Conservation (phyloP, 2,888 invertebrate species). For the Nomada ferruginata region DNA sequence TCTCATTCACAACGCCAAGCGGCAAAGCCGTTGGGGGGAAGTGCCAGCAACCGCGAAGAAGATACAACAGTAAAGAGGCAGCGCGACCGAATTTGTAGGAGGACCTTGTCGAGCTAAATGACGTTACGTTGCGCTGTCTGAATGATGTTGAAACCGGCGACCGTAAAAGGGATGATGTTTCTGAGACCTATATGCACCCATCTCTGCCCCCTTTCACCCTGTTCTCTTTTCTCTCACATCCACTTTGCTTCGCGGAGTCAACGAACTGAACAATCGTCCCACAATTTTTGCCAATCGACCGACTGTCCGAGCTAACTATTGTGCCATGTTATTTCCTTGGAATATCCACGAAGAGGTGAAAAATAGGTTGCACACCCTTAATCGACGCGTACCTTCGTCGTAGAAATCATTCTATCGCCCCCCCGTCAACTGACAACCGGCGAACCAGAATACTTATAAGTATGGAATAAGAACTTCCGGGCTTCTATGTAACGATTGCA, state of each 20-base stretch:
- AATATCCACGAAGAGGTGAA: not conserved
- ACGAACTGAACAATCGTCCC: slow-evolving; percentile 77
- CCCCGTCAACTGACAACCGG: slow-evolving; percentile 37
- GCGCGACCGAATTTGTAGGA: slow-evolving; percentile 57
- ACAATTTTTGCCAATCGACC: slow-evolving; percentile 82
- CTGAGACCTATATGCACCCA: slow-evolving; percentile 78
- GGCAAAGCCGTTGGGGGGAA: not conserved
- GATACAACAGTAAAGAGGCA: slow-evolving; percentile 7
- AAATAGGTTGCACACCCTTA: slow-evolving; percentile 52
- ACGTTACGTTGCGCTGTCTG: slow-evolving; percentile 75
- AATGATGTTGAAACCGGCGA: slow-evolving; percentile 78
- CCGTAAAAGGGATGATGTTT: slow-evolving; percentile 65
- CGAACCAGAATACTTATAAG: slow-evolving; percentile 63
- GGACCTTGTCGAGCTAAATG: slow-evolving; percentile 69
- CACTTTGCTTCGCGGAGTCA: slow-evolving; percentile 72
- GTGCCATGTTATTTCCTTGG: slow-evolving; percentile 67
- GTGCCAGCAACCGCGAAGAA: not conserved
- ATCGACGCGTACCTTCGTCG: slow-evolving; percentile 50
- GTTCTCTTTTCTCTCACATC: slow-evolving; percentile 67
- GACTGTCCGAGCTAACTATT: slow-evolving; percentile 81
- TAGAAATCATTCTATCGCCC: slow-evolving; percentile 16
- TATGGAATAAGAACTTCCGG: slow-evolving; percentile 21
- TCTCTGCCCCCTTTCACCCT: slow-evolving; percentile 56
- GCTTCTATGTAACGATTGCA: slow-evolving; percentile 42
- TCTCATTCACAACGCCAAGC: not conserved